These are phyloP conservation scores for Tribolium castaneum DNA, from an alignment of 1,140 invertebrate species.

Conservation along the genomic window DNA sequence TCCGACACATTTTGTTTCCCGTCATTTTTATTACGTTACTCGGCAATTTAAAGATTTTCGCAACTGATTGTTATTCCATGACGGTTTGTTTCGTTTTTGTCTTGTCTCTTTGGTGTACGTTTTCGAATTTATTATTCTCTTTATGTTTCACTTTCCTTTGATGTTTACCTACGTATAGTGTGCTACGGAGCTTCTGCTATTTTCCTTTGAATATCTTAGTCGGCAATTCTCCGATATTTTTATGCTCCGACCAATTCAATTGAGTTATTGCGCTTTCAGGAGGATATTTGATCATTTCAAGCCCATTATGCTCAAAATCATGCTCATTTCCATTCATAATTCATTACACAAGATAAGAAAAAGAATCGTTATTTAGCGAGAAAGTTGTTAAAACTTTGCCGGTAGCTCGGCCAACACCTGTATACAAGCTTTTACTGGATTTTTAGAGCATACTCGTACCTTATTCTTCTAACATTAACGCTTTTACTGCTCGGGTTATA, in stretches of 20 bases:
- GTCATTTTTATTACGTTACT: constrained; percentile 53
- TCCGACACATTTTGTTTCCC: constrained; percentile 55
- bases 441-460: constrained; percentile 5
- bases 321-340: background rate
- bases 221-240: constrained; percentile 39
- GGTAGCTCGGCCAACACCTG: constrained; percentile 24
- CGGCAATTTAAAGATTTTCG: constrained; percentile 50
- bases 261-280: constrained; percentile 6
- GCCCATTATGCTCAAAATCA: background rate
- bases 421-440: constrained; percentile 32
- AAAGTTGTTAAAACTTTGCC: constrained; percentile 38
- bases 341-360: background rate
- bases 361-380: background rate
- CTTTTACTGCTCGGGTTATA: background rate
- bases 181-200: constrained; percentile 34
- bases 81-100: constrained; percentile 49
- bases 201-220: constrained; percentile 45
- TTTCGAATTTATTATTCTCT: constrained; percentile 56
- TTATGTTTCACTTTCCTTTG: constrained; percentile 54
- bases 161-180: constrained; percentile 50
- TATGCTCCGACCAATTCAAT: constrained; percentile 38
- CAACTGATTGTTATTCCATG: constrained; percentile 55
- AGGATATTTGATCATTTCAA: constrained; percentile 6
- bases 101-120: constrained; percentile 48
- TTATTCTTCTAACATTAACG: constrained; percentile 28